Evolutionary conservation across 2,113 vertebrate genomes (phyloP).

Genomic region (Leptobrachium ailaonicum): DNA sequence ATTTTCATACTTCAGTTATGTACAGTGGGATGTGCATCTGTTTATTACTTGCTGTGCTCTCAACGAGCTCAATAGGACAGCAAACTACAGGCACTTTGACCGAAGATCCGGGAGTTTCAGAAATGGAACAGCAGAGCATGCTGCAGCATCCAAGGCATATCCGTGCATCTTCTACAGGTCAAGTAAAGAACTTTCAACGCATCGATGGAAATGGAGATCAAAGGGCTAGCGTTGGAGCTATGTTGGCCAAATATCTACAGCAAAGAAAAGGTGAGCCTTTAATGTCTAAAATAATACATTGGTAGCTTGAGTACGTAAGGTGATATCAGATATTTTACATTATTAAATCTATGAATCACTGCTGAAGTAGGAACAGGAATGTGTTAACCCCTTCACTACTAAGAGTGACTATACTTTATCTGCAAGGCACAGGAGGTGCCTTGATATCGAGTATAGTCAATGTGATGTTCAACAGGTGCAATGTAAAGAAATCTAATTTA

Average conservation of each 20-base stretch:
- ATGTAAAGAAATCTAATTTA: too few species aligned
- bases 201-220: conserved; percentile 68
- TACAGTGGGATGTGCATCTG: conserved; percentile 79
- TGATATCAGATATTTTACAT: too few species aligned
- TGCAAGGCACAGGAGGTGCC: too few species aligned
- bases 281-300: too few species aligned
- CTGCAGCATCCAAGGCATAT: conserved; percentile 57
- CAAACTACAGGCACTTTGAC: conserved; percentile 60
- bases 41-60: conserved; percentile 79
- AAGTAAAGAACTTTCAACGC: conserved; percentile 62
- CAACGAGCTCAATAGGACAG: conserved; percentile 73
- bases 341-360: too few species aligned
- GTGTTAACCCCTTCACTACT: too few species aligned
- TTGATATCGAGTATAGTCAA: too few species aligned
- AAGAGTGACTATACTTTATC: too few species aligned
- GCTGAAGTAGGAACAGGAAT: too few species aligned
- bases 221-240: conserved; percentile 75
- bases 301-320: too few species aligned
- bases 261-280: conserved; percentile 80
- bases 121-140: conserved; percentile 57
- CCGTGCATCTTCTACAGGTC: conserved; percentile 64
- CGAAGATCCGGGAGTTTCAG: conserved; percentile 57
- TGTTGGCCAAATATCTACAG: conserved; percentile 86
- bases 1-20: conserved; percentile 71
- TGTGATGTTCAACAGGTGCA: too few species aligned